These are phyloP conservation scores for Micromesistius poutassou DNA, from an alignment of 2,797 vertebrate genomes.

Conservation along the genomic window DNA sequence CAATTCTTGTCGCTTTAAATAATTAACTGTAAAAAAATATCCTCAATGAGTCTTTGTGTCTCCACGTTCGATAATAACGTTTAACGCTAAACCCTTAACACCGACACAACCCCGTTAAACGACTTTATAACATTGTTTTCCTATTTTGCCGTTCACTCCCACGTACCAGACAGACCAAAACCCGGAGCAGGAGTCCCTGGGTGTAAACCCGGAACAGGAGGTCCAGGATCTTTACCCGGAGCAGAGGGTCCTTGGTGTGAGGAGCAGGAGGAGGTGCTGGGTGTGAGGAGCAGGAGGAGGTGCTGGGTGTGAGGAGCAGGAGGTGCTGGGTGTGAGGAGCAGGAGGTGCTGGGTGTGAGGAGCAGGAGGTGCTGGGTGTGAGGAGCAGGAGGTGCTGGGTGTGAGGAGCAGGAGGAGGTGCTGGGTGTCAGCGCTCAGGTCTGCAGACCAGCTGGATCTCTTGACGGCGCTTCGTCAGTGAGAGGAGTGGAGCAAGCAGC, in stretches of 20 bases:
- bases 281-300: too few species aligned
- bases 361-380: not conserved
- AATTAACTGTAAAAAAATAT: not conserved
- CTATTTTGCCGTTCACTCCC: not conserved
- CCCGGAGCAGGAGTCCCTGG: not conserved
- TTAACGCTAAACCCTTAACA: not conserved
- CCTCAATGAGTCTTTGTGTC: not conserved
- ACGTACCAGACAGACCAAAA: not conserved
- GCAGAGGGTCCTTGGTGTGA: too few species aligned
- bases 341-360: too few species aligned
- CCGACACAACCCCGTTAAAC: too few species aligned
- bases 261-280: too few species aligned
- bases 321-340: too few species aligned
- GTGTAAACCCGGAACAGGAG: not conserved
- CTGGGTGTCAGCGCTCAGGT: not conserved
- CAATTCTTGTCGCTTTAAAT: not conserved
- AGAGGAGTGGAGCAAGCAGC: conserved; percentile 2
- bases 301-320: too few species aligned
- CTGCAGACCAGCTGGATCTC: not conserved
- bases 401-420: too few species aligned
- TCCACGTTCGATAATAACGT: not conserved
- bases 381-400: too few species aligned
- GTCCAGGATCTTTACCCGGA: too few species aligned
- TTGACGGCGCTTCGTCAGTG: not conserved
- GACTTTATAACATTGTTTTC: not conserved